Base-by-base conservation (phyloP, 2,113 vertebrate species). In the Toxotes jaculatrix region DNA sequence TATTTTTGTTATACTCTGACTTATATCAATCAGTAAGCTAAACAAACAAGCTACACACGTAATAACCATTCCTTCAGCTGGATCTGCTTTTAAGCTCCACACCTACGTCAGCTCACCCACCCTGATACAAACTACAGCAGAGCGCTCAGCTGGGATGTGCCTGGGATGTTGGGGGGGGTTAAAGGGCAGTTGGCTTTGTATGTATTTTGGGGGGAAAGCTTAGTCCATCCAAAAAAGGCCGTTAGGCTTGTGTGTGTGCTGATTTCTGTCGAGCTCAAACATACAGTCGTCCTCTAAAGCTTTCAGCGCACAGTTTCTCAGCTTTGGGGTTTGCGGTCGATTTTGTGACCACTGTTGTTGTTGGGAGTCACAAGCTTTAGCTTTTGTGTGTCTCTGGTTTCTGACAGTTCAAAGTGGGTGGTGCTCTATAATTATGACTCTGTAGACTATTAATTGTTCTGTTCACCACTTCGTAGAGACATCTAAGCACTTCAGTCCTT, bases 11-110 rank as follows among this genome's bases (percentile, higher is more conserved):
- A 40, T 79, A 31, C 59, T 87, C 70, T 69, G 55, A 80, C 64
- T 71, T 66, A 14, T 64, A 85, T 81, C 79, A 40, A 80, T 82
- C 84, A 74, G 83, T 83, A 82, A 88, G 82, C 79, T 91, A 74
- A 75, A 62, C 23, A 3, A 65, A 79, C 60, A 40, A 59, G 61
- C 69, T 83, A 36, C 79, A 42, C 67, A 63, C 81, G 32, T 61
- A 75, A 7, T 65, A 79, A 83, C 62, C 71, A 59, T 84, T 80
- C 82, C 82, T 64, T 65, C 73, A 61, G 70, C 64, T 4, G 1
- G 7, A 49, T 53, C 64, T 69, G 27, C 31, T 43, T 56, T 32
- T 40, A 55, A 62, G 66, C 66, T 70, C n/a, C 19, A 21, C 40
- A 34, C 21, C 65, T 34, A 23, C 12, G 65, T 45, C 43, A 32